Conservation (phyloP, 2,113 vertebrate species). For the Guaruba guarouba region DNA sequence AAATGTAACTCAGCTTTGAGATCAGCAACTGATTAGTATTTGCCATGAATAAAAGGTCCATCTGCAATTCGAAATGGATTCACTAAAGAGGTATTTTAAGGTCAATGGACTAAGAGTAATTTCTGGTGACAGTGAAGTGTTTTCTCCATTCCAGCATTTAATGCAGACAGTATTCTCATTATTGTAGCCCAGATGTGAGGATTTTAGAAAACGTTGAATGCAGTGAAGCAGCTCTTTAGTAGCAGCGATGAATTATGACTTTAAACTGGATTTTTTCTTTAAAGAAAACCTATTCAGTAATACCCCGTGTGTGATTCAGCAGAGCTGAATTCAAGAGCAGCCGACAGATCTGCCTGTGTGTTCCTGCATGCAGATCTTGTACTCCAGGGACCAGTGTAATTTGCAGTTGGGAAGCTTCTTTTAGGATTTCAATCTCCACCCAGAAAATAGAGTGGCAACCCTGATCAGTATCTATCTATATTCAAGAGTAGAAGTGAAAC, state of each 20-base stretch:
- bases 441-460: neutral
- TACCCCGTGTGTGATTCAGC: neutral
- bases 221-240: neutral
- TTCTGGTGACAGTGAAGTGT: neutral
- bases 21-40: neutral
- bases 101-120: neutral
- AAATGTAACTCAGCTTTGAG: neutral
- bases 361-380: neutral
- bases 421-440: slow-evolving; percentile 42
- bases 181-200: neutral
- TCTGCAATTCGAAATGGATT: neutral
- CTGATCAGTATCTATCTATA: neutral
- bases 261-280: neutral
- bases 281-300: neutral
- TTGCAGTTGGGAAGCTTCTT: slow-evolving; percentile 50
- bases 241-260: neutral
- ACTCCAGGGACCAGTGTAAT: slow-evolving; percentile 25
- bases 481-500: neutral
- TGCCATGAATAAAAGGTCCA: neutral
- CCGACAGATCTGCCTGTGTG: neutral
- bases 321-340: neutral
- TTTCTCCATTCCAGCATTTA: neutral
- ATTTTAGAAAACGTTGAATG: neutral
- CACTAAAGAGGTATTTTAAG: neutral
- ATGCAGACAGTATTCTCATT: neutral